Percentiles rank a stretch among this genome's conserved stretches.
phyloP scores from a whole-genome alignment of 92 coral and sea anemone genomes.

The Siderastrea radians region DNA sequence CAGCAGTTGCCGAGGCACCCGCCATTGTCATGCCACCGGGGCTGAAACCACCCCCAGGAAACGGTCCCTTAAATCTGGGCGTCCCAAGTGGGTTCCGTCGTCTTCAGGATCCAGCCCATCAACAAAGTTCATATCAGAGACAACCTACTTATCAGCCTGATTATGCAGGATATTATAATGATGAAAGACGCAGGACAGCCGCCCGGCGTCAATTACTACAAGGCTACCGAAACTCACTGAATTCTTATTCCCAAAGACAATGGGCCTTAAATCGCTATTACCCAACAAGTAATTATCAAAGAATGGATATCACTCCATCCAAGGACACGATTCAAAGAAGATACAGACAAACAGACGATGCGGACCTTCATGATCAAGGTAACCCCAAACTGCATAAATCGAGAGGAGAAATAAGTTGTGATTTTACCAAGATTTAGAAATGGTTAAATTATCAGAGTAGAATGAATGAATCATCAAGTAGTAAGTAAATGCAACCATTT shows the following conservation, averaged over 20 bases:
- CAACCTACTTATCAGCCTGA: background rate
- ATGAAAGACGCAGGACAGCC: background rate
- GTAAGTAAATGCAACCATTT: no score
- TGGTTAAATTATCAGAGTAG: no score
- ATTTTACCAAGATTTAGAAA: no score
- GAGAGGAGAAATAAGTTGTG: no score
- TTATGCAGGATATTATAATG: slow-evolving; percentile 1
- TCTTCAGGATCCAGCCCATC: background rate
- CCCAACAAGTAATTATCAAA: slow-evolving; percentile 22
- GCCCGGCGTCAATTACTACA: background rate
- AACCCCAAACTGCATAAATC: background rate
- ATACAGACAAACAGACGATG: slow-evolving; percentile 7
- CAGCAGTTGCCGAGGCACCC: slow-evolving; percentile 44
- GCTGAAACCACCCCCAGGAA: slow-evolving; percentile 37
- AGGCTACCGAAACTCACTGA: slow-evolving; percentile 1
- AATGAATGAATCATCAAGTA: no score
- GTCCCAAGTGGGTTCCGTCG: background rate
- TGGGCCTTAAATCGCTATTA: background rate
- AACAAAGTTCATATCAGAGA: slow-evolving; percentile 4
- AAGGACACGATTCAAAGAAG: slow-evolving; percentile 5
- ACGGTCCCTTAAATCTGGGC: background rate
- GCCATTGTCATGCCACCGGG: slow-evolving; percentile 73
- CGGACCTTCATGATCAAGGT: background rate
- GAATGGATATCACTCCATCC: background rate
- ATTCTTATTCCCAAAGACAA: background rate